Evolutionary conservation across 2,888 invertebrate genomes (phyloP).

Genomic region (Tetragonisca angustula): DNA sequence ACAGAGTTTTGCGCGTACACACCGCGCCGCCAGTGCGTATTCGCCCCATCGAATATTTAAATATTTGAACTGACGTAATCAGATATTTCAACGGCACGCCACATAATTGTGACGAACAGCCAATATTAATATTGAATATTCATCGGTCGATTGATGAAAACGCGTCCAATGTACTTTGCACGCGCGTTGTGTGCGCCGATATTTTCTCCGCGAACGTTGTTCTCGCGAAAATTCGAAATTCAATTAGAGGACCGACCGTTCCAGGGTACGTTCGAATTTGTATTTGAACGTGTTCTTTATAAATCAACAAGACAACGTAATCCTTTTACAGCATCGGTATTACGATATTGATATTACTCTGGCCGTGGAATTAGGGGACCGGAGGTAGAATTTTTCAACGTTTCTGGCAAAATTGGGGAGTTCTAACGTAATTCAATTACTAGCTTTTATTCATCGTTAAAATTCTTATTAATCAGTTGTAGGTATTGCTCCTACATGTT

Average conservation of each 20-base stretch:
- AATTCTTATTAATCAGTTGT: too few relatives aligned
- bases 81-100: slow-evolving; percentile 19
- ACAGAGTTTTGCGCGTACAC: neutral
- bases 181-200: neutral
- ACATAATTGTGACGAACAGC: slow-evolving; percentile 36
- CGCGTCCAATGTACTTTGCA: neutral
- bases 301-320: neutral
- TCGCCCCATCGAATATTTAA: slow-evolving; percentile 27
- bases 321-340: neutral
- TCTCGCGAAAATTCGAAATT: slow-evolving; percentile 16
- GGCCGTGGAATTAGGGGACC: too few relatives aligned
- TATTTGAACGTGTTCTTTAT: neutral
- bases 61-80: slow-evolving; percentile 48
- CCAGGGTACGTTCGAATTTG: slow-evolving; percentile 2
- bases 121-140: slow-evolving; percentile 47
- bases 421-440: too few relatives aligned
- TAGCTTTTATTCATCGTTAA: too few relatives aligned
- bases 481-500: too few relatives aligned
- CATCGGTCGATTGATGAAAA: slow-evolving; percentile 9
- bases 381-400: too few relatives aligned
- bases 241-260: slow-evolving; percentile 14
- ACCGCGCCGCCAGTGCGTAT: neutral
- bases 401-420: too few relatives aligned
- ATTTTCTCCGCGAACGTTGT: slow-evolving; percentile 21
- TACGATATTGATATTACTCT: neutral